Evolutionary conservation across 2,888 invertebrate genomes (phyloP), one percentile per base, ranked within the genome.

Genomic region (Eubasilissa splendida): DNA sequence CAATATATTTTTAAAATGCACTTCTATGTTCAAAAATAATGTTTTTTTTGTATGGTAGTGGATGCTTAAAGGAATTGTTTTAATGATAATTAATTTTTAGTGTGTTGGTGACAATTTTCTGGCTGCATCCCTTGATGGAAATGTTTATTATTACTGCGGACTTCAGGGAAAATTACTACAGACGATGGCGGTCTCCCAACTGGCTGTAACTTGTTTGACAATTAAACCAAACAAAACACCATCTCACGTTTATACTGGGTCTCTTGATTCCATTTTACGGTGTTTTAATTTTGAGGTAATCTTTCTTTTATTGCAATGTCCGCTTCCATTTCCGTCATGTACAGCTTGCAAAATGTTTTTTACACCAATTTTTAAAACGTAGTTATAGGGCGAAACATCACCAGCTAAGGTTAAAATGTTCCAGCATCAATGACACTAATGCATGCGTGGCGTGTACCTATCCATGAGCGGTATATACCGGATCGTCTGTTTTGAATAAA

Each of bases 61-160:
- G 7, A 33, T 12, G 42, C 12, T 12, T 63, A 33, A 73, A 73
- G 7, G 31, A 56, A 9, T 11, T 12, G 14, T 70, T 22, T 2
- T 22, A 84, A 83, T 85, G 50, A 82, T 80, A 84, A 83, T 85
- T 50, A 82, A 80, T 84, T 89, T 90, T 80, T 88, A 94, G 93
- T 90, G 91, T 82, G 88, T 92, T 83, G 91, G 91, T 65, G 89
- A 91, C 84, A 90, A 91, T 77, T 91, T 94, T 86, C 86, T 94
- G 84, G 93, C 92, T 0, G 93, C 93, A 0, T 92, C 93, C 79
- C 90, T 93, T 80, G 92, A 92, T 84, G 94, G 94, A 77, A 91
- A 91, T 84, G 90, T 94, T 70, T 93, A 93, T 86, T 91, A 92
- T 86, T 93, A 92, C 86, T 90, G 89, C 84, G 87, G 90, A 8